phyloP scores from a whole-genome alignment of 2,888 invertebrate genomes.

The Sarcophaga carnaria region DNA sequence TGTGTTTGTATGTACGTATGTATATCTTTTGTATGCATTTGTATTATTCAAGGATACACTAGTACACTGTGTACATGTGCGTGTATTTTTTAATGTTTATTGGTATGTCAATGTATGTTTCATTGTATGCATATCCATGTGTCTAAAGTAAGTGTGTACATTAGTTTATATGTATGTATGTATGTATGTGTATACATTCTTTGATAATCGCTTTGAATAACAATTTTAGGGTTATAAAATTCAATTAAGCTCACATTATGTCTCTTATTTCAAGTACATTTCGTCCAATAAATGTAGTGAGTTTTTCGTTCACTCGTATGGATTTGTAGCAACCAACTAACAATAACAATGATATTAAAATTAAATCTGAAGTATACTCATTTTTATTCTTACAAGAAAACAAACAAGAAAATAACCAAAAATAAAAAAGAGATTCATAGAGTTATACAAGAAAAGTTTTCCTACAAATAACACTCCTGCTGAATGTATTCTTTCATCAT shows the following conservation, averaged over 20 bases:
- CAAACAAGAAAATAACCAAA: too few relatives aligned
- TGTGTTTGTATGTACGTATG: not conserved
- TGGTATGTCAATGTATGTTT: too few relatives aligned
- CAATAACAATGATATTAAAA: conserved; percentile 67
- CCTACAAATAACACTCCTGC: conserved; percentile 24
- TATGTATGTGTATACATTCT: conserved; percentile 30
- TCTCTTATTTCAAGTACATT: conserved; percentile 60
- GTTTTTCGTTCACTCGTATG: not conserved
- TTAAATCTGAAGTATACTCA: conserved; percentile 66
- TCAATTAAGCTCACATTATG: conserved; percentile 68
- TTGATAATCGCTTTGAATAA: conserved; percentile 69
- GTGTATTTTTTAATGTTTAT: too few relatives aligned
- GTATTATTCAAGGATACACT: too few relatives aligned
- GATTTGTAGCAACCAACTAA: not conserved
- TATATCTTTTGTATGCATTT: too few relatives aligned
- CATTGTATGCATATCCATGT: too few relatives aligned
- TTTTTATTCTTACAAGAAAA: conserved; percentile 50
- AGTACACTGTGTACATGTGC: too few relatives aligned
- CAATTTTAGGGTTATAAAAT: conserved; percentile 70
- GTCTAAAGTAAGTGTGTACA: too few relatives aligned
- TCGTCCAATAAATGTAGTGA: conserved; percentile 49
- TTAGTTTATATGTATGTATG: too few relatives aligned
- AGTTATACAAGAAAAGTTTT: conserved; percentile 29
- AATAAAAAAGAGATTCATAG: conserved; percentile 17
- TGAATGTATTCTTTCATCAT: conserved; percentile 24